These are phyloP conservation scores for Forbesichthys papilliferus DNA, from an alignment of 2,113 vertebrate genomes.

Conservation along the genomic window DNA sequence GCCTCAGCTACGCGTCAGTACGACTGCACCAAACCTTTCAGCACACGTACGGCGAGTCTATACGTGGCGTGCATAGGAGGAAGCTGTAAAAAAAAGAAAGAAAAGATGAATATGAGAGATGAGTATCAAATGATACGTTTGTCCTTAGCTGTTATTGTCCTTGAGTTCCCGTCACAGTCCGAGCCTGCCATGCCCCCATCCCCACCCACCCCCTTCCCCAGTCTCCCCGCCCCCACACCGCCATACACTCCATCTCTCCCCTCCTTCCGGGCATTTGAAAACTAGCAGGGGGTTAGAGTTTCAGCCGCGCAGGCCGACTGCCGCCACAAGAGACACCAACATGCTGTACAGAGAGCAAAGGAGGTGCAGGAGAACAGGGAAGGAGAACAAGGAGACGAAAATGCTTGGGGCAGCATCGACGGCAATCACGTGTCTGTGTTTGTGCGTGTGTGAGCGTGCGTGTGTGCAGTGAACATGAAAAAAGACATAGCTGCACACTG, in stretches of 20 bases:
- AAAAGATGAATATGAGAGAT: conserved; percentile 66
- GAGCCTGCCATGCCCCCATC: conserved; percentile 68
- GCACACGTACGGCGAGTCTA: conserved; percentile 25
- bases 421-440: conserved; percentile 60
- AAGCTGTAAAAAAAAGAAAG: conserved; percentile 38
- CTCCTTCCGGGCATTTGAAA: conserved; percentile 79
- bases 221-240: conserved; percentile 62
- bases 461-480: conserved; percentile 73
- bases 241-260: conserved; percentile 72
- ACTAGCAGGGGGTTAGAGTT: conserved; percentile 78
- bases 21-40: conserved; percentile 44
- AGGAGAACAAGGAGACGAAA: conserved; percentile 64
- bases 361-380: conserved; percentile 40
- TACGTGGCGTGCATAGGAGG: conserved; percentile 48
- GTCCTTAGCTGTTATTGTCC: conserved; percentile 82
- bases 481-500: conserved; percentile 62
- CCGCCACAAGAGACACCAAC: conserved; percentile 71
- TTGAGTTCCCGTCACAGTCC: conserved; percentile 76
- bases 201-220: conserved; percentile 46
- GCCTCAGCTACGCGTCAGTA: conserved; percentile 53
- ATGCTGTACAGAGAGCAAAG: conserved; percentile 52
- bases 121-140: conserved; percentile 74
- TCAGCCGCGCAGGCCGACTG: conserved; percentile 69
- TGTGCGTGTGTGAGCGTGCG: not conserved
- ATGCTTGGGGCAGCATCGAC: conserved; percentile 68